Percentiles rank a stretch among this genome's conserved stretches.
These are phyloP conservation scores for Bovichtus variegatus DNA, from an alignment of 2,797 vertebrate genomes.

Conservation along the genomic window DNA sequence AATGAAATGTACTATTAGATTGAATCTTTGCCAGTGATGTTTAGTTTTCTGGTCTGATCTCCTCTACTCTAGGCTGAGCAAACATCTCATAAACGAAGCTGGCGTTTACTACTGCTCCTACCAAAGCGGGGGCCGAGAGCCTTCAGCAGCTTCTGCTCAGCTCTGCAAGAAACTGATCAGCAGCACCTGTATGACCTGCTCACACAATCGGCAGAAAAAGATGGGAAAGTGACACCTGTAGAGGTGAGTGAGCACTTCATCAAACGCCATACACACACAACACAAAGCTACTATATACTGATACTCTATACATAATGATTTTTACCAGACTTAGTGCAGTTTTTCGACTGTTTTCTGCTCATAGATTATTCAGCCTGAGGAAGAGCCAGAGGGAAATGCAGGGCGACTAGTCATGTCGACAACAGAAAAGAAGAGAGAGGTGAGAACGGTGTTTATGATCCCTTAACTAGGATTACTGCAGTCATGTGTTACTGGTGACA, in stretches of 20 bases:
- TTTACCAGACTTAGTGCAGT: constrained; percentile 1
- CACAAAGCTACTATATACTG: constrained; percentile 4
- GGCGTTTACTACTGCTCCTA: constrained; percentile 87
- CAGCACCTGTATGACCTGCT: constrained; percentile 89
- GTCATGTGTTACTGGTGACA: not conserved
- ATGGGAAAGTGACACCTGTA: constrained; percentile 45
- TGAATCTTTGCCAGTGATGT: not conserved
- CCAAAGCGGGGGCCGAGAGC: constrained; percentile 94
- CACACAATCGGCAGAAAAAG: constrained; percentile 68
- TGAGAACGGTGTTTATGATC: constrained; percentile 29
- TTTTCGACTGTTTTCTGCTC: constrained; percentile 36
- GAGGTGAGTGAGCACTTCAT: constrained; percentile 68
- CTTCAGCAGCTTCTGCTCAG: constrained; percentile 91
- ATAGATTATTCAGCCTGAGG: constrained; percentile 51
- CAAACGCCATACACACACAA: not conserved
- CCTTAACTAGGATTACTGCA: not conserved
- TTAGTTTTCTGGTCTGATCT: constrained; percentile 8
- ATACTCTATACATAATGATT: no score
- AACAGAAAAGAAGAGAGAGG: constrained; percentile 50
- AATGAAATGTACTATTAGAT: not conserved
- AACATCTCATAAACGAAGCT: constrained; percentile 81
- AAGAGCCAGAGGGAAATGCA: constrained; percentile 42
- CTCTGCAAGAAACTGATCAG: constrained; percentile 91
- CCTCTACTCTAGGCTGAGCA: constrained; percentile 68
- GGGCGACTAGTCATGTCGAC: constrained; percentile 32